These are phyloP conservation scores for Thripadectes ignobilis DNA, from an alignment of 2,797 vertebrate genomes.

Conservation along the genomic window DNA sequence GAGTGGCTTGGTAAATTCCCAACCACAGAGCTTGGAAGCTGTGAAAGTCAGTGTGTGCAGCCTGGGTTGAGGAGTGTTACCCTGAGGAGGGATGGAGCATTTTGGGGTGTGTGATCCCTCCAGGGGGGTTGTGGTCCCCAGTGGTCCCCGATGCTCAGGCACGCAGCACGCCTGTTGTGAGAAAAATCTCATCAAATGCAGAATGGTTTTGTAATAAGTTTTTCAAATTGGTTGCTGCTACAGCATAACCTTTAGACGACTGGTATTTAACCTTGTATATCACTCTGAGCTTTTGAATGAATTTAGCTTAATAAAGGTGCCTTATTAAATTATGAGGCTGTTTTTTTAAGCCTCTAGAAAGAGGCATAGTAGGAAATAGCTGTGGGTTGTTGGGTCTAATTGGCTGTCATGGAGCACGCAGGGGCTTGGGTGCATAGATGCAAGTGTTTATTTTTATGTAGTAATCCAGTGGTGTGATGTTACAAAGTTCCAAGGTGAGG, in stretches of 20 bases:
- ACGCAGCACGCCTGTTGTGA: background rate
- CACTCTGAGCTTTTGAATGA: conserved; percentile 58
- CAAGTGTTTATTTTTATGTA: conserved; percentile 13
- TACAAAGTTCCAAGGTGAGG: background rate
- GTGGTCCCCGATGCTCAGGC: background rate
- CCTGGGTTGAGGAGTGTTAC: background rate
- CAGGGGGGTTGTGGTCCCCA: background rate
- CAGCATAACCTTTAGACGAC: conserved; percentile 52
- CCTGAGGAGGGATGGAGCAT: background rate
- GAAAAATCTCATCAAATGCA: conserved; percentile 62
- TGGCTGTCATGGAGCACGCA: conserved; percentile 28
- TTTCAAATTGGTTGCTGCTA: conserved; percentile 66
- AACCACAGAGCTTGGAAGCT: accelerated
- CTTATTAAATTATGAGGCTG: conserved; percentile 63
- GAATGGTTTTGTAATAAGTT: conserved; percentile 64
- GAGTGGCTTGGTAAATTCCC: background rate
- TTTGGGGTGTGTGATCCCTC: background rate
- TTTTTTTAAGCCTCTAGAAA: background rate
- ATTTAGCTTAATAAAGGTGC: conserved; percentile 54
- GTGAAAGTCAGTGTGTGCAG: background rate
- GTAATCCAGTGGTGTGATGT: background rate
- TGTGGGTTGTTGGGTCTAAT: conserved; percentile 53
- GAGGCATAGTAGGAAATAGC: conserved; percentile 42
- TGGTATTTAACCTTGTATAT: conserved; percentile 71
- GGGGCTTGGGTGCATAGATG: background rate